These are phyloP conservation scores for Phoeniculus purpureus DNA, from an alignment of 2,797 vertebrate genomes.

Conservation along the genomic window DNA sequence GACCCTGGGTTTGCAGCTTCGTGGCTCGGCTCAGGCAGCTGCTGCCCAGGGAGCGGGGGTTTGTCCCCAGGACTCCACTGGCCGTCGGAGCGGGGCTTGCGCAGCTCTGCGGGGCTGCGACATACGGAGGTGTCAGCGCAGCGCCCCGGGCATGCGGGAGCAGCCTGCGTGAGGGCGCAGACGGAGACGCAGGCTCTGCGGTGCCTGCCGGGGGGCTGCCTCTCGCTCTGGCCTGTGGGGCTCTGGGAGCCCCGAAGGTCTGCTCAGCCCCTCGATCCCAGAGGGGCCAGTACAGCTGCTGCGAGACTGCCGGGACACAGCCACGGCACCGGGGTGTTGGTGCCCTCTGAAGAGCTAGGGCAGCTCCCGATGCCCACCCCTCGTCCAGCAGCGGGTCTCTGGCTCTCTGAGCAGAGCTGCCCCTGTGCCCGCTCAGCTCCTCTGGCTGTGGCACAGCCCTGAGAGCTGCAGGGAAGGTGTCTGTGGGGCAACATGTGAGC, in stretches of 20 bases:
- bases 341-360: neutral
- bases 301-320: fast-evolving
- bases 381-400: neutral
- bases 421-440: fast-evolving
- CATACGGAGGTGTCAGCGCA: neutral
- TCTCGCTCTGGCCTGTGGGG: neutral
- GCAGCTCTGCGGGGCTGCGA: neutral
- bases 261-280: neutral
- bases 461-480: neutral
- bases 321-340: neutral
- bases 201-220: neutral
- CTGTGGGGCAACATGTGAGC: fast-evolving
- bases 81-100: too few species aligned
- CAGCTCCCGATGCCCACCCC: neutral
- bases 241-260: neutral
- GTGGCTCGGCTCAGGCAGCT: neutral
- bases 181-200: neutral
- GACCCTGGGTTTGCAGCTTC: neutral
- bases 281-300: neutral
- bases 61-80: too few species aligned
- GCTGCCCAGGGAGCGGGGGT: fast-evolving
- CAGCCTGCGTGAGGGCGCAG: too few species aligned
- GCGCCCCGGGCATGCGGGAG: neutral
- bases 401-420: fast-evolving
- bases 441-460: neutral